Evolutionary conservation across 2,797 vertebrate species (phyloP).

Genomic region (Peromyscus eremicus): DNA sequence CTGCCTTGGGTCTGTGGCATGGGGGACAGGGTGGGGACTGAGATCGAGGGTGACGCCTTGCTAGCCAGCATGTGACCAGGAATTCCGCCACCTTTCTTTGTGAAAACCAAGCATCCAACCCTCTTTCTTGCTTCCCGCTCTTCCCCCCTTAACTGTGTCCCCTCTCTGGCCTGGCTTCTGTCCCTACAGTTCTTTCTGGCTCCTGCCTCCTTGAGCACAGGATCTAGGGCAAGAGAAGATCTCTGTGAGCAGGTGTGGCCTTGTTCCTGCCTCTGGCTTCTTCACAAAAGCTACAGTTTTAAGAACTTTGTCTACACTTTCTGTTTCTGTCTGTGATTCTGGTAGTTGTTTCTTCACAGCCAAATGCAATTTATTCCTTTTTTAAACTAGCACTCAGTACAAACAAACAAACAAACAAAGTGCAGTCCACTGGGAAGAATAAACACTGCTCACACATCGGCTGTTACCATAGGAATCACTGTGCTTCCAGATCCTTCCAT

Average conservation of each 20-base stretch:
- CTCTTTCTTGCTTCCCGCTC: not conserved
- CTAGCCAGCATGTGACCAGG: not conserved
- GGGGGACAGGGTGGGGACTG: rapidly evolving
- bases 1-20: rapidly evolving
- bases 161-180: rapidly evolving
- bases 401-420: not conserved
- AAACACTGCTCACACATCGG: not conserved
- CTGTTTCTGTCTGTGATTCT: not conserved
- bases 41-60: too few species aligned
- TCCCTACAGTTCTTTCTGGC: not conserved
- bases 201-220: rapidly evolving
- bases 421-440: not conserved
- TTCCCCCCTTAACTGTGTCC: rapidly evolving
- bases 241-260: rapidly evolving
- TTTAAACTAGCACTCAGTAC: not conserved
- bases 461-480: rapidly evolving
- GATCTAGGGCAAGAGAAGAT: not conserved
- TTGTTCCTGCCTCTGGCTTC: not conserved
- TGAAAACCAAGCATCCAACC: not conserved
- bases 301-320: not conserved
- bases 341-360: not conserved
- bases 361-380: not conserved
- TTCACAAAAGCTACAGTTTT: rapidly evolving
- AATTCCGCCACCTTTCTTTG: too few species aligned
- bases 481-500: rapidly evolving